Percentiles rank a stretch among this genome's conserved stretches.
These are phyloP conservation scores for Megalurothrips usitatus DNA, from an alignment of 2,888 invertebrate genomes.

Conservation along the genomic window DNA sequence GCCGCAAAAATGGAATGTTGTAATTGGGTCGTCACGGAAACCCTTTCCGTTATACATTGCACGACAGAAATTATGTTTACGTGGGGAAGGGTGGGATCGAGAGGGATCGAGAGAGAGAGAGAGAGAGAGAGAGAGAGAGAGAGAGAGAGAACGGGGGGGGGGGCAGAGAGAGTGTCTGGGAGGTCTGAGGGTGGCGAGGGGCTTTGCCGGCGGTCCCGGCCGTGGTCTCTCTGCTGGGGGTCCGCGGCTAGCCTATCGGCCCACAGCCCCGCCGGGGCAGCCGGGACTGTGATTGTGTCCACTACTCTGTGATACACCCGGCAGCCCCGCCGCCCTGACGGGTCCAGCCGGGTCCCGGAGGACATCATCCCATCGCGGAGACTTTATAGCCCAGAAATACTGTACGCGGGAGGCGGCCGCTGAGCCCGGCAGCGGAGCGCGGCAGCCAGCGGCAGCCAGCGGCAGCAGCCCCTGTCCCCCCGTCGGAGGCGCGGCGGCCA, in stretches of 20 bases:
- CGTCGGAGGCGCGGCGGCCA: not conserved
- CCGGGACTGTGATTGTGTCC: constrained; percentile 11
- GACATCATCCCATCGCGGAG: constrained; percentile 16
- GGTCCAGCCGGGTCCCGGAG: not conserved
- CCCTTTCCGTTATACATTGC: too few relatives aligned
- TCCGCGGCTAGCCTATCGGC: not conserved
- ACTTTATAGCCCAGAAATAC: constrained; percentile 26
- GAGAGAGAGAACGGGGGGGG: not conserved
- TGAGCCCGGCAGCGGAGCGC: not conserved
- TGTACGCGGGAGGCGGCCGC: not conserved
- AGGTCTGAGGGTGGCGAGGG: too few relatives aligned
- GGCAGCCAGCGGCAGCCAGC: too few relatives aligned
- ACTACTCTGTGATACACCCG: constrained; percentile 19
- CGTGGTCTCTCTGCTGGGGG: too few relatives aligned
- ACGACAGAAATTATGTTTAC: too few relatives aligned
- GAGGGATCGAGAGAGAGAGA: not conserved
- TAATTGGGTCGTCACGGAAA: too few relatives aligned
- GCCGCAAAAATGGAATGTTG: too few relatives aligned
- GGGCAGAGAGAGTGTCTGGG: not conserved
- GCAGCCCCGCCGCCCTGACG: not conserved
- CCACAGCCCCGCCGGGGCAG: not conserved
- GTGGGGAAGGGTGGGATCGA: not conserved
- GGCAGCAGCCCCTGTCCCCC: not conserved
- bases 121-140: not conserved
- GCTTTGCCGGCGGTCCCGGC: too few relatives aligned